phyloP scores from a whole-genome alignment of 92 coral and sea anemone genomes.

The Parazoanthus swiftii region DNA sequence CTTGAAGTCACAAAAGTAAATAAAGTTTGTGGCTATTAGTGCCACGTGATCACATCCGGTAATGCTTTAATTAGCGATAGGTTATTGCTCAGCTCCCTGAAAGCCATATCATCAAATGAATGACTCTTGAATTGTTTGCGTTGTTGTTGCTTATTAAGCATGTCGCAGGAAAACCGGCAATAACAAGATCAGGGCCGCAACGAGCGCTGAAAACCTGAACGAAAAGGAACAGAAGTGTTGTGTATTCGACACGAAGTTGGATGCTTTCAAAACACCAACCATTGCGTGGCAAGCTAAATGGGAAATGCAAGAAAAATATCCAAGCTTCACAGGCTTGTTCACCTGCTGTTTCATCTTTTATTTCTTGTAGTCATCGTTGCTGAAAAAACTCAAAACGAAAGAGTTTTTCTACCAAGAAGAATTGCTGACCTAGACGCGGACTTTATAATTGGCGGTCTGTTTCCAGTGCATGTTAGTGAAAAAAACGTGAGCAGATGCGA shows the following conservation, averaged over 20 bases:
- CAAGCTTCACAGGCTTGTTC: background rate
- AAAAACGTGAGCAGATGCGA: slow-evolving; percentile 60
- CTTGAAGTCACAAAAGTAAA: background rate
- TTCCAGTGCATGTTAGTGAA: slow-evolving; percentile 76
- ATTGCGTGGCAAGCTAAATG: background rate
- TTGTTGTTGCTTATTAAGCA: background rate
- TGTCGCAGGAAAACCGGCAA: background rate
- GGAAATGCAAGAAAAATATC: background rate
- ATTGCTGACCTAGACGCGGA: slow-evolving; percentile 63
- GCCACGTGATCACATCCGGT: background rate
- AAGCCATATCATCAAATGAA: background rate
- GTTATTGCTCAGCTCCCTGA: background rate
- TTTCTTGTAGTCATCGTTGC: background rate
- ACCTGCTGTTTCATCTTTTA: background rate
- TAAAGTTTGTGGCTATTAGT: background rate
- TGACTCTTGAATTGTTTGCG: background rate
- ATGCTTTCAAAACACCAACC: background rate
- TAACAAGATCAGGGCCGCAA: background rate
- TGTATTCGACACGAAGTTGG: background rate
- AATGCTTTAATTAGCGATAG: background rate
- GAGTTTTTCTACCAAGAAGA: slow-evolving; percentile 52
- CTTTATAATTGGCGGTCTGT: slow-evolving; percentile 78
- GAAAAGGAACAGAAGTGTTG: background rate
- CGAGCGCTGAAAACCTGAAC: background rate
- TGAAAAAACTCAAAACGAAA: background rate